Percentiles rank a stretch among this genome's conserved stretches.
Evolutionary conservation across 2,888 invertebrate genomes (phyloP).

Genomic region (Spodoptera exigua): DNA sequence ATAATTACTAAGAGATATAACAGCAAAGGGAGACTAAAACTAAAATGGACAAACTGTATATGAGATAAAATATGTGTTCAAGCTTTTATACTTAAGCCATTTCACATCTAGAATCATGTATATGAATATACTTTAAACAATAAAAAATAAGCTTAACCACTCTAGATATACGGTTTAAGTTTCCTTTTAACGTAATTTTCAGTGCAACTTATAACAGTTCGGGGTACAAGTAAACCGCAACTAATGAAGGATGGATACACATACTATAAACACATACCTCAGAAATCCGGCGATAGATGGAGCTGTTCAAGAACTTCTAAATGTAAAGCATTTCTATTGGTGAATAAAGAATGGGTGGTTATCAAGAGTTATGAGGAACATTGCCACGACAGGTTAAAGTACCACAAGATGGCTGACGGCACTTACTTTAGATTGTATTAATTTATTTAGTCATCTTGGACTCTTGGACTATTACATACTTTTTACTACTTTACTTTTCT

Average conservation of each 20-base stretch:
- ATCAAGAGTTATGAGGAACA: slow-evolving; percentile 22
- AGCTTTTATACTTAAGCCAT: too few species aligned
- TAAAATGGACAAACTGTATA: too few species aligned
- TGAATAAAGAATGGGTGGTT: slow-evolving; percentile 26
- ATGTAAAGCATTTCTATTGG: slow-evolving; percentile 55
- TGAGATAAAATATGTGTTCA: too few species aligned
- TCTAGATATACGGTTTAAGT: too few species aligned
- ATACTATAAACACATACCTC: slow-evolving; percentile 51
- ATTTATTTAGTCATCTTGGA: too few species aligned
- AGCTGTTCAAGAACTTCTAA: slow-evolving; percentile 59
- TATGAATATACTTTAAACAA: too few species aligned
- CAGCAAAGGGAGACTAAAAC: too few species aligned
- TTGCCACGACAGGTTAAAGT: slow-evolving; percentile 17
- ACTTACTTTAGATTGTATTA: slow-evolving; percentile 21
- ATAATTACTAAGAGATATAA: too few species aligned
- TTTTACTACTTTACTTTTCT: too few species aligned
- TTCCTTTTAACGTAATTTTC: slow-evolving; percentile 10
- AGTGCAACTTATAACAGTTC: slow-evolving; percentile 35
- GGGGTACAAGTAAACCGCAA: slow-evolving; percentile 13
- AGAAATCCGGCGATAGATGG: slow-evolving; percentile 57
- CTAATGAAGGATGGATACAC: slow-evolving; percentile 51
- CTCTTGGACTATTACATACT: too few species aligned
- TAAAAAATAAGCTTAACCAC: too few species aligned
- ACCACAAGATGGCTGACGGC: slow-evolving; percentile 17
- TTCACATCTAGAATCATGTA: too few species aligned